phyloP scores from a whole-genome alignment of 2,797 vertebrate species.

The Orestias chungarensis region DNA sequence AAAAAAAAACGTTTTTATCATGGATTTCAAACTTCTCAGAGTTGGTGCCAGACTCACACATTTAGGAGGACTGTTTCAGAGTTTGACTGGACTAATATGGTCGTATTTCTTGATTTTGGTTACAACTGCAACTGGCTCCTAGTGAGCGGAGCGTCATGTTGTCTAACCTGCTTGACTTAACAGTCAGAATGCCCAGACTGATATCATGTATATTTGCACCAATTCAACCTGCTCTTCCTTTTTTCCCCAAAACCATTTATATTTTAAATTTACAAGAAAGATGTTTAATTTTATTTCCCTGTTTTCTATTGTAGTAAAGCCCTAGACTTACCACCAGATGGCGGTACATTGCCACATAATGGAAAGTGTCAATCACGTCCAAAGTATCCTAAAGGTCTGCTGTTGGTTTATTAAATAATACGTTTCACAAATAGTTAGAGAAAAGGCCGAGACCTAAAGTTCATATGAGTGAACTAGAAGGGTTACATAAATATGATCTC shows the following conservation, averaged over 20 bases:
- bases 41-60: too few relatives aligned
- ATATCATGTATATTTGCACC: background rate
- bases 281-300: too few relatives aligned
- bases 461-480: slow-evolving; percentile 23
- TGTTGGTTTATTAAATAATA: background rate
- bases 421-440: background rate
- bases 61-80: too few relatives aligned
- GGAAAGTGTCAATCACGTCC: background rate
- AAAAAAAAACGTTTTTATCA: too few relatives aligned
- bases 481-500: slow-evolving; percentile 1
- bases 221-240: background rate
- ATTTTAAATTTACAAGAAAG: background rate
- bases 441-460: slow-evolving; percentile 27
- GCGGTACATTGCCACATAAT: slow-evolving; percentile 16
- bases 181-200: background rate
- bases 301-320: too few relatives aligned
- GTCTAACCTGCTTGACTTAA: too few relatives aligned
- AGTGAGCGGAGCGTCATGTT: too few relatives aligned
- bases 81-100: too few relatives aligned
- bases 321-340: slow-evolving; percentile 44
- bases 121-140: too few relatives aligned
- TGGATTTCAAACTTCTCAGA: too few relatives aligned
- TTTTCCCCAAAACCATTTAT: background rate
- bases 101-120: too few relatives aligned
- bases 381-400: background rate